These are phyloP conservation scores for Drosophila paulistorum DNA, from an alignment of 1,140 invertebrate species.

Conservation along the genomic window DNA sequence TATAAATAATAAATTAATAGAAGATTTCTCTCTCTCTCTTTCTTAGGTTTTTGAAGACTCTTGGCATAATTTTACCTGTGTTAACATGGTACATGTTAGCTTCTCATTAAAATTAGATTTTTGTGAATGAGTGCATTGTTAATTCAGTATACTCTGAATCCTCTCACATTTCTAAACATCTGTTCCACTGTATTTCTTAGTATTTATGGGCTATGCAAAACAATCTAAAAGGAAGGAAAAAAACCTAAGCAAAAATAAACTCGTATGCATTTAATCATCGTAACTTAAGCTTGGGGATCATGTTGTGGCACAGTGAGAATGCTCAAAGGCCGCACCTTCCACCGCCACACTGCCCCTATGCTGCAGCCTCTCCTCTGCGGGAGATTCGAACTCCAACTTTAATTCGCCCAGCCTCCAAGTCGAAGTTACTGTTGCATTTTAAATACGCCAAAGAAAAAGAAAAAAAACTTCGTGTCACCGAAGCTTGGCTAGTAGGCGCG, in stretches of 20 bases:
- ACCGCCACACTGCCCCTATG: slow-evolving; percentile 6
- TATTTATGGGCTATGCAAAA: slow-evolving; percentile 60
- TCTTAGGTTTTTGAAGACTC: too few species aligned
- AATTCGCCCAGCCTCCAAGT: slow-evolving; percentile 36
- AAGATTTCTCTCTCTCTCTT: too few species aligned
- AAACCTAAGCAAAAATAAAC: slow-evolving; percentile 76
- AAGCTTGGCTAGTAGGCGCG: slow-evolving; percentile 57
- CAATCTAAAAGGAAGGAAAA: slow-evolving; percentile 28
- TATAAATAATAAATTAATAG: background rate
- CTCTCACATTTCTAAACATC: slow-evolving; percentile 11
- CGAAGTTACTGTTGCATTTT: slow-evolving; percentile 55
- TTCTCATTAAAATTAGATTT: background rate
- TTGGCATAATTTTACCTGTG: too few species aligned
- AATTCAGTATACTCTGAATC: too few species aligned
- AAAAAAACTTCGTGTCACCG: slow-evolving; percentile 70
- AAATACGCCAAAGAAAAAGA: slow-evolving; percentile 43
- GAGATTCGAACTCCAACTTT: slow-evolving; percentile 38
- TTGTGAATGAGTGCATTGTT: background rate
- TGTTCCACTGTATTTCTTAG: slow-evolving; percentile 42
- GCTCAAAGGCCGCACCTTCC: slow-evolving; percentile 33
- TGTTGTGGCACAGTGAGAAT: slow-evolving; percentile 72
- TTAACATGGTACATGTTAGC: too few species aligned
- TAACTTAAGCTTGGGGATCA: slow-evolving; percentile 78
- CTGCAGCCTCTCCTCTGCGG: slow-evolving; percentile 66
- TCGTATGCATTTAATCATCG: slow-evolving; percentile 81